Evolutionary conservation across 2,888 invertebrate genomes (phyloP).

Genomic region (Chaetogeoica ovagalla): DNA sequence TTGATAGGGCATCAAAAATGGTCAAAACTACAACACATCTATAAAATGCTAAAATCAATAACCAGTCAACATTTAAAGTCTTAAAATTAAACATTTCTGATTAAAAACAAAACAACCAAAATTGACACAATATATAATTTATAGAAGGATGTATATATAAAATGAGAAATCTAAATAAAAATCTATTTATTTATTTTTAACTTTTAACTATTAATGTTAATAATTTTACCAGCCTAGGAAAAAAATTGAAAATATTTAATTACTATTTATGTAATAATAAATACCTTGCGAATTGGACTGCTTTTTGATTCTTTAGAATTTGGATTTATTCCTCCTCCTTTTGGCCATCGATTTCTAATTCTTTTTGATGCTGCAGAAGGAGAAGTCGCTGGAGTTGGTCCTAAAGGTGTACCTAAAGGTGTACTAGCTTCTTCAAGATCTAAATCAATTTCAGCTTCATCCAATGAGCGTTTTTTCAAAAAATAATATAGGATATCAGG

Average conservation of each 20-base stretch:
- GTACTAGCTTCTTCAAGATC: slow-evolving; percentile 79
- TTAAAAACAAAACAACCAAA: no score
- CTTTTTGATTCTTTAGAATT: slow-evolving; percentile 50
- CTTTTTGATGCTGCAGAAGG: slow-evolving; percentile 56
- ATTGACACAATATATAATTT: neutral
- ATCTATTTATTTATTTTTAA: neutral
- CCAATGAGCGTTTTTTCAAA: slow-evolving; percentile 77
- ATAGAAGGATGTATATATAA: no score
- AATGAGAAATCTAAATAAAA: no score
- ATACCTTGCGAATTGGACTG: slow-evolving; percentile 53
- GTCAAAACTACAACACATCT: no score
- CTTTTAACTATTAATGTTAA: neutral
- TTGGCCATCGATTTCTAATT: slow-evolving; percentile 54
- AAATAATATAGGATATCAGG: slow-evolving; percentile 90
- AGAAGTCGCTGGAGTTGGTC: slow-evolving; percentile 55
- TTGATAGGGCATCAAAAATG: no score
- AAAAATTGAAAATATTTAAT: neutral
- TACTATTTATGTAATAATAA: neutral
- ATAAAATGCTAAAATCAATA: no score
- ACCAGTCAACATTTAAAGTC: no score
- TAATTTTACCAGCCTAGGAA: neutral
- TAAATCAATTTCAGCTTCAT: slow-evolving; percentile 69
- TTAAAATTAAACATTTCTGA: no score
- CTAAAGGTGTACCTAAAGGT: slow-evolving; percentile 59
- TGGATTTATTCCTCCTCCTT: slow-evolving; percentile 49